Conservation (phyloP, 2,888 invertebrate genomes). For the Apamea epomidion region DNA sequence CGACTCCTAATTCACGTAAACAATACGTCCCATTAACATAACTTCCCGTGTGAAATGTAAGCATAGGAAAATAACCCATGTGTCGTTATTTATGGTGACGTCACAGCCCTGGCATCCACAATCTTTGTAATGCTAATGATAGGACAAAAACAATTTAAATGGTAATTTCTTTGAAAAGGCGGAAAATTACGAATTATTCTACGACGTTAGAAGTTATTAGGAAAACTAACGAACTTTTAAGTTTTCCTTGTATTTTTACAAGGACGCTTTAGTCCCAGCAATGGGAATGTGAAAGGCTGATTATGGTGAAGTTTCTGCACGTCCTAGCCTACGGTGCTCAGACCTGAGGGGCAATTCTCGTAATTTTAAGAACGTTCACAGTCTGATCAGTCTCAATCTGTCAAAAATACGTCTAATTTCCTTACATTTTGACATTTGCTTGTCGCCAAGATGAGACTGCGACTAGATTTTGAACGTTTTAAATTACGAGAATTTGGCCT, state of each 20-base stretch:
- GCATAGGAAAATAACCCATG: constrained; percentile 68
- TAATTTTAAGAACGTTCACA: too few species aligned
- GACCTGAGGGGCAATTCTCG: too few species aligned
- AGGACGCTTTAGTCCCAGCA: background rate
- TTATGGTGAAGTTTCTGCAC: background rate
- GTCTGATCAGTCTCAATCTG: too few species aligned
- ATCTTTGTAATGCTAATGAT: constrained; percentile 87
- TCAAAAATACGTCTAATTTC: too few species aligned
- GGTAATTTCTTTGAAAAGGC: constrained; percentile 84
- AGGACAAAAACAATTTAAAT: constrained; percentile 86
- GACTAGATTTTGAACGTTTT: too few species aligned
- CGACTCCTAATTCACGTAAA: constrained; percentile 47
- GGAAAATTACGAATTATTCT: constrained; percentile 33
- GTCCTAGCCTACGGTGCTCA: too few species aligned
- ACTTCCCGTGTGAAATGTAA: constrained; percentile 61
- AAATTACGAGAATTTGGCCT: too few species aligned
- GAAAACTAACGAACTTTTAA: constrained; percentile 6
- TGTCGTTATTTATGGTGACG: constrained; percentile 69
- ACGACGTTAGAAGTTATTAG: background rate
- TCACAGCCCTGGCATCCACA: constrained; percentile 53
- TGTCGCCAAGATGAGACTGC: too few species aligned
- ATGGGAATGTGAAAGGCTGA: background rate
- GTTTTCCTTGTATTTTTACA: background rate
- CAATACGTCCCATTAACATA: constrained; percentile 68
- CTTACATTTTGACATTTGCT: too few species aligned